Percentiles rank a stretch among this genome's conserved stretches.
Evolutionary conservation across 2,888 invertebrate species (phyloP).

Genomic region (Sarcophaga variegata): DNA sequence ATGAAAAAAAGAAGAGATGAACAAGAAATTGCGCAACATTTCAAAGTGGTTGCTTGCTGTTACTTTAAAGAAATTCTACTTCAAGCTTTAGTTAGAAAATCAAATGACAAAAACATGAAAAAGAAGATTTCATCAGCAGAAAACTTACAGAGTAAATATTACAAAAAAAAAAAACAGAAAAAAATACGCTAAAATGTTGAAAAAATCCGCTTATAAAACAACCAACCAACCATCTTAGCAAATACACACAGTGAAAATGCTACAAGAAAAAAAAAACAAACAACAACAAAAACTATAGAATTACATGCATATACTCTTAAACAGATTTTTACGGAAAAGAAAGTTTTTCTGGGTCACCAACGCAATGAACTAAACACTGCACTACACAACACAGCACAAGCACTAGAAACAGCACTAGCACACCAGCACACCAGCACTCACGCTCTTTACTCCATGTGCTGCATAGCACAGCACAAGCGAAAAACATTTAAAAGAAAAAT

Average conservation of each 20-base stretch:
- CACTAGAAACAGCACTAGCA: neutral
- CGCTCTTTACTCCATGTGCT: no score
- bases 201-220: neutral
- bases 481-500: conserved; percentile 15
- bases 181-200: conserved; percentile 11
- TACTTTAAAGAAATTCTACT: conserved; percentile 20
- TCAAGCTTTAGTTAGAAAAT: conserved; percentile 23
- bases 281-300: conserved; percentile 27
- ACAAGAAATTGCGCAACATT: conserved; percentile 59
- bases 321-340: conserved; percentile 65
- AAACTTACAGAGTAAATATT: conserved; percentile 32
- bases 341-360: conserved; percentile 72
- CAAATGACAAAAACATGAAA: conserved; percentile 55
- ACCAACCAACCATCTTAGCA: neutral
- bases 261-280: conserved; percentile 24
- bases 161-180: neutral
- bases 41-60: neutral
- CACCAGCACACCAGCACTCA: neutral
- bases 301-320: neutral
- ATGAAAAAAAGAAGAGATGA: conserved; percentile 31
- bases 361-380: conserved; percentile 63
- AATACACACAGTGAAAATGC: neutral
- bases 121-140: conserved; percentile 56
- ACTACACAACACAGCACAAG: conserved; percentile 20
- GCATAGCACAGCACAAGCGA: no score